phyloP scores from a whole-genome alignment of 1,140 invertebrate species.

The Drosophila murphyi region DNA sequence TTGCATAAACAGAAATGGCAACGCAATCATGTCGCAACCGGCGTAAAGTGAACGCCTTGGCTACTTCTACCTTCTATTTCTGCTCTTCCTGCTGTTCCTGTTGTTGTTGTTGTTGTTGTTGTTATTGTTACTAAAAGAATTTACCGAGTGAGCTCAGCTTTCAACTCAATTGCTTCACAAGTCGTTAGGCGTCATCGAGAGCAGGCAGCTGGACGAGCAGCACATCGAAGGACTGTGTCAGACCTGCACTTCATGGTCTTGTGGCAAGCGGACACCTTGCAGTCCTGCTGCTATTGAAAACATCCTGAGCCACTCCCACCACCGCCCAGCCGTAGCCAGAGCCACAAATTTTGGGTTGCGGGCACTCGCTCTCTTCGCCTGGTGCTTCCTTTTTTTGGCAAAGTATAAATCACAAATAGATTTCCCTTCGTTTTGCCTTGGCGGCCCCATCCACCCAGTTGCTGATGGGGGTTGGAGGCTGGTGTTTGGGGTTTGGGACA shows the following conservation, averaged over 20 bases:
- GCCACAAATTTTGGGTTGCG: slow-evolving; percentile 65
- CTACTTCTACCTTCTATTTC: slow-evolving; percentile 1
- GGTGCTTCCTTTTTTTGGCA: slow-evolving; percentile 9
- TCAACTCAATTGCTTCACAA: slow-evolving; percentile 83
- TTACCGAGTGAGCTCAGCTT: slow-evolving; percentile 72
- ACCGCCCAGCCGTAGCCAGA: not conserved
- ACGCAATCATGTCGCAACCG: slow-evolving; percentile 80
- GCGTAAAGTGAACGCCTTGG: slow-evolving; percentile 27
- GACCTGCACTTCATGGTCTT: slow-evolving; percentile 68
- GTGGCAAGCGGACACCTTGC: slow-evolving; percentile 41
- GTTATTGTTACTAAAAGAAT: slow-evolving; percentile 32
- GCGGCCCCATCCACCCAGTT: not conserved
- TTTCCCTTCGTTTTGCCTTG: slow-evolving; percentile 55
- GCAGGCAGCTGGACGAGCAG: slow-evolving; percentile 17
- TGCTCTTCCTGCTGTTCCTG: not conserved
- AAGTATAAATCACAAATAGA: slow-evolving; percentile 82
- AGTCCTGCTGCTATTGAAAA: not conserved
- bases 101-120: no score
- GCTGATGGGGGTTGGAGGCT: slow-evolving; percentile 49
- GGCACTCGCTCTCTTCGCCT: slow-evolving; percentile 27
- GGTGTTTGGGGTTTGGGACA: slow-evolving; percentile 45
- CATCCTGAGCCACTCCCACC: no score
- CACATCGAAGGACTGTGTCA: not conserved
- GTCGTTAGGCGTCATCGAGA: slow-evolving; percentile 78
- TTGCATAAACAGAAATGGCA: slow-evolving; percentile 84